Base-by-base conservation (phyloP, 2,888 invertebrate genomes). In the Dinocampus coccinellae region DNA sequence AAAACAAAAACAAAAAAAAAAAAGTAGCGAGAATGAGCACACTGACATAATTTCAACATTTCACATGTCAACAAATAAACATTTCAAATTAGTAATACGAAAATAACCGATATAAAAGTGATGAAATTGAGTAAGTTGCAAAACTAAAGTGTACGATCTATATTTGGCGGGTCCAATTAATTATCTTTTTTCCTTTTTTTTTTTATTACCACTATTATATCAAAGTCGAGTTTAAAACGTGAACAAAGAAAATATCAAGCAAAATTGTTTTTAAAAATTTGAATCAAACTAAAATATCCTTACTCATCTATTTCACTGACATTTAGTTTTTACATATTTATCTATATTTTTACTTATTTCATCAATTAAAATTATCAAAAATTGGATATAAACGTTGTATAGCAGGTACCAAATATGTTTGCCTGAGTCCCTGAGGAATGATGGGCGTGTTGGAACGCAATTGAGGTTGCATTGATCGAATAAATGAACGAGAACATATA, bases 111-210 rank as follows among this genome's bases (percentile, higher is more conserved):
- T n/a, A n/a, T n/a, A n/a, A n/a, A n/a, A n/a, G n/a, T n/a, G n/a
- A n/a, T n/a, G n/a, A n/a, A n/a, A n/a, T n/a, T n/a, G n/a, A n/a
- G n/a, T n/a, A n/a, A 52, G 34, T 16, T 20, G 53, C 29, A 29
- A 65, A 64, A 65, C 29, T 52, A 13, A 26, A 24, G 24, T 24
- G 20, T 10, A 33, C 52, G 36, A 53, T 34, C 53, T 36, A n/a
- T 9, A 26, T 16, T 34, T 29, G 58, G 29, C 22, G 65, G 61
- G 55, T 69, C 70, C 73, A 75, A 75, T 75, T 75, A 73, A 69
- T 72, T 63, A 68, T 10, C 60, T 63, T 70, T 71, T 73, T 67
- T 73, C 70, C 7, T 47, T 47, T 6, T 47, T 69, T 65, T n/a
- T 22, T 36, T 62, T 53, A n/a, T n/a, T n/a, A n/a, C n/a, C n/a